Base-by-base conservation (phyloP, 2,113 vertebrate genomes). In the Dissostichus mawsoni region DNA sequence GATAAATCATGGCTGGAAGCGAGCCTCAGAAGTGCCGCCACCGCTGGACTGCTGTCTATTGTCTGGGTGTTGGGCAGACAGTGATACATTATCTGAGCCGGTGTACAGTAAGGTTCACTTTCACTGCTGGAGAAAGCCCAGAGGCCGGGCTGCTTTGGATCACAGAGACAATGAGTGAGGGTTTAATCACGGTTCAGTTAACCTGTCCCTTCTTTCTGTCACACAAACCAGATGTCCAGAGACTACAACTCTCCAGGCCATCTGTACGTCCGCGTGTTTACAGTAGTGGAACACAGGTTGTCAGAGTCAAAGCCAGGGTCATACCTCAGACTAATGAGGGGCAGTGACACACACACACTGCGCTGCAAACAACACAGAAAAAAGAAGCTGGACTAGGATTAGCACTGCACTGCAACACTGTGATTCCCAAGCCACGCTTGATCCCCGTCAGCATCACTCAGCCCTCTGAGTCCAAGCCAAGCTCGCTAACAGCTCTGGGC, bases 111-210 rank as follows among this genome's bases (percentile, higher is more conserved):
- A 41, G 53, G 70, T 73, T 81, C 56, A 78, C 63, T 79, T 86
- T 73, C 14, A 82, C 82, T 78, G 81, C 78, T 80, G 93, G 92
- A 92, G 50, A 80, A 65, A 63, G 69, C 62, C 75, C 89, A 93
- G 86, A 88, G 80, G 72, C 16, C 55, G 1, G 66, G 76, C 87
- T 89, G 89, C 68, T 90, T 71, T 84, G 87, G 75, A 89, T 90
- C 89, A 90, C 81, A 58, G 56, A 89, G 87, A 89, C 88, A 85
- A 89, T 85, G 86, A 90, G 77, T 66, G 83, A 83, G 84, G 69
- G 90, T 87, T 90, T 90, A 92, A 93, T 90, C 83, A 82, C 0
- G 69, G 82, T 87, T 90, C 87, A 80, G 84, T 91, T 89, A 92
- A 89, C 88, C 87, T 88, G 91, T 86, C 84, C 81, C 83, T 81